Conservation (phyloP, 2,797 vertebrate species). For the Rhincodon typus region DNA sequence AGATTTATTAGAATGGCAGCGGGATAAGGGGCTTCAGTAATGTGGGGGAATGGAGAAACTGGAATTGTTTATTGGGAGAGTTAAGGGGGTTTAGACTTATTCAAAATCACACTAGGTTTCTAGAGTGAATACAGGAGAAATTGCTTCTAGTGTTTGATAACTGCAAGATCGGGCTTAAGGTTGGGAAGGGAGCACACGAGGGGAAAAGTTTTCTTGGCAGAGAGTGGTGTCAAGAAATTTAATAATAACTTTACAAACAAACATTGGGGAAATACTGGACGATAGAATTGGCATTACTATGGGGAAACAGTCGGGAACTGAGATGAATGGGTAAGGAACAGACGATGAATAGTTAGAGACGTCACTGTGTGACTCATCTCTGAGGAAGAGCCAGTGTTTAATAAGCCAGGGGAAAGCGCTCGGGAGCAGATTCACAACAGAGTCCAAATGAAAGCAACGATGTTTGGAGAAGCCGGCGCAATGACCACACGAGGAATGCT, state of each 20-base stretch:
- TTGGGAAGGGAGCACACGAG: too few relatives aligned
- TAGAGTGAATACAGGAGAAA: neutral
- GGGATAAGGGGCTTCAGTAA: neutral
- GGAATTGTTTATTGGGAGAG: neutral
- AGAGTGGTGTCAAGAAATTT: neutral
- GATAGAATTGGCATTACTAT: neutral
- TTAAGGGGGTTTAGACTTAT: neutral
- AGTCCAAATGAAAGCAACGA: neutral
- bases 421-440: neutral
- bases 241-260: neutral
- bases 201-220: neutral
- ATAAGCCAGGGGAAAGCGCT: neutral
- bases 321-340: neutral
- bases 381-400: neutral
- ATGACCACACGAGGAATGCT: neutral
- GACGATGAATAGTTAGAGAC: neutral
- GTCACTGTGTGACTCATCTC: neutral
- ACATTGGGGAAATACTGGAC: neutral
- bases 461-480: neutral
- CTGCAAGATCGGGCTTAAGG: neutral
- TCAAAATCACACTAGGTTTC: neutral
- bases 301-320: neutral
- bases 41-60: neutral
- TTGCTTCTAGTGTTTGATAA: neutral
- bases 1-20: neutral